Evolutionary conservation across 2,113 vertebrate species (phyloP).

Genomic region (Piaya cayana): DNA sequence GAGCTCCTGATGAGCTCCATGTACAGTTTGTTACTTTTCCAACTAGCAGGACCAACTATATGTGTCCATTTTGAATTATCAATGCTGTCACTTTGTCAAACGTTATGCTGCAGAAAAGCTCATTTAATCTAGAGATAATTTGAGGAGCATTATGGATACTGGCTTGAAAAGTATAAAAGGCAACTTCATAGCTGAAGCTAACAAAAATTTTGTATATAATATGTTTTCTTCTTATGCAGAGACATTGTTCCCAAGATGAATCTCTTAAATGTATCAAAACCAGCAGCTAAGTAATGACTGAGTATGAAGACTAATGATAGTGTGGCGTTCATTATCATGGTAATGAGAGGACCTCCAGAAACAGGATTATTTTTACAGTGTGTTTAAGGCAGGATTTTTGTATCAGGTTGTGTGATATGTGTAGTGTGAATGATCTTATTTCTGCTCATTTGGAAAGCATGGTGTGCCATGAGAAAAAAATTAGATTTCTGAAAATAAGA

Average conservation of each 20-base stretch:
- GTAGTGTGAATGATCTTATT: background rate
- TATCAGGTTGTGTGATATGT: background rate
- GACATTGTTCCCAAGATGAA: background rate
- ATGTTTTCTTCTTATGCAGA: background rate
- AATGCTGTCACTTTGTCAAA: background rate
- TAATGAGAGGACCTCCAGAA: background rate
- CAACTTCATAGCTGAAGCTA: background rate
- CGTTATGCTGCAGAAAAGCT: background rate
- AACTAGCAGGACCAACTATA: background rate
- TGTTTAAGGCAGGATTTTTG: background rate
- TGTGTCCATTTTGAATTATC: background rate
- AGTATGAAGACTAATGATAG: background rate
- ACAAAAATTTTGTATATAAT: background rate
- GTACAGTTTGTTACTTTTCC: no score
- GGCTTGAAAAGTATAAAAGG: background rate
- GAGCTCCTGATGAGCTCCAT: background rate
- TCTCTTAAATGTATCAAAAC: background rate
- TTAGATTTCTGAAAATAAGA: background rate
- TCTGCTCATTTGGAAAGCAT: background rate
- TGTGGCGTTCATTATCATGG: background rate
- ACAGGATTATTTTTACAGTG: background rate
- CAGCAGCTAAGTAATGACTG: background rate
- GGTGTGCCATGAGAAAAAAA: background rate
- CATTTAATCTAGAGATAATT: background rate
- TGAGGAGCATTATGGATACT: background rate